Conservation (phyloP, 2,113 vertebrate genomes). For the Pogona vitticeps region DNA sequence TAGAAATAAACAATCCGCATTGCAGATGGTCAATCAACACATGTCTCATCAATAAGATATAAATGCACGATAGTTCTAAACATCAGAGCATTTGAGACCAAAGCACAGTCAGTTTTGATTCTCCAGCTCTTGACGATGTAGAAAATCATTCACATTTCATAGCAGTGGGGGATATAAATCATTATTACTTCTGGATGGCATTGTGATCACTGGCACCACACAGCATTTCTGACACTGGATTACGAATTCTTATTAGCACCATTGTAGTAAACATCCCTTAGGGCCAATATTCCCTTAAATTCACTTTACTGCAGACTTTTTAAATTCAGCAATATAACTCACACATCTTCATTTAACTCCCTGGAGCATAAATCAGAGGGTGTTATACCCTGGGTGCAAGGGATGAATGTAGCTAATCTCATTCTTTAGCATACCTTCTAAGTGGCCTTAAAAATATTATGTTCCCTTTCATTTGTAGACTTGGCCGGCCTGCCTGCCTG, state of each 20-base stretch:
- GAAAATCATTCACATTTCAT: constrained; percentile 64
- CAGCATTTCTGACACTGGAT: constrained; percentile 27
- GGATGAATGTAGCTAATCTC: constrained; percentile 66
- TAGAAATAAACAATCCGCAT: constrained; percentile 38
- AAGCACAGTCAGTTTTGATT: constrained; percentile 51
- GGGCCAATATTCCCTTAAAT: constrained; percentile 56
- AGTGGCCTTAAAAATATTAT: constrained; percentile 67
- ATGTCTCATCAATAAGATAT: neutral
- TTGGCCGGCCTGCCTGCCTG: constrained; percentile 47
- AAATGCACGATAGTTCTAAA: constrained; percentile 27
- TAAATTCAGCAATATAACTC: constrained; percentile 66
- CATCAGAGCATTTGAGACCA: constrained; percentile 58
- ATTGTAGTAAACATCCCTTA: constrained; percentile 56
- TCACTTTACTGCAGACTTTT: constrained; percentile 58
- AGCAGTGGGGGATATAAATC: constrained; percentile 60
- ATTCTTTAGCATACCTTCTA: constrained; percentile 51
- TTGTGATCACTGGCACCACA: constrained; percentile 59
- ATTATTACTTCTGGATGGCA: constrained; percentile 63
- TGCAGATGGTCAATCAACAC: constrained; percentile 45
- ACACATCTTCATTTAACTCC: constrained; percentile 63
- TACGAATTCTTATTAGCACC: constrained; percentile 40
- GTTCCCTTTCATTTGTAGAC: constrained; percentile 61
- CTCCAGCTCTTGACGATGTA: constrained; percentile 48
- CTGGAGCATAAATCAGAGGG: constrained; percentile 53
- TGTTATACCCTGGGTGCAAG: constrained; percentile 54